These are phyloP conservation scores for Campoplex capitator DNA, from an alignment of 2,888 invertebrate genomes.

Conservation along the genomic window DNA sequence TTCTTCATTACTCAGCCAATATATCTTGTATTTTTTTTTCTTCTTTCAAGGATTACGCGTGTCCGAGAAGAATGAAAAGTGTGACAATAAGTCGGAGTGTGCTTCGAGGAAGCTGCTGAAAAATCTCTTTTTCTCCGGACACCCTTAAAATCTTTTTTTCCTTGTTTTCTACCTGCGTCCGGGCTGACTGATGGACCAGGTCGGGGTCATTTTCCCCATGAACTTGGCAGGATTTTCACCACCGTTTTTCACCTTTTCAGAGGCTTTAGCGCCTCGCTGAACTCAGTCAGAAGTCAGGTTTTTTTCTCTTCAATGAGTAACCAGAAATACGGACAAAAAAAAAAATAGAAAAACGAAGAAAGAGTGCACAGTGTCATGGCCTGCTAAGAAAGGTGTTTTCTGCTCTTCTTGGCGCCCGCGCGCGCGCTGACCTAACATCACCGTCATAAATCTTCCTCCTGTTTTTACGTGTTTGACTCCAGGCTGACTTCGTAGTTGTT, in stretches of 20 bases:
- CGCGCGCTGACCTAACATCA: constrained; percentile 48
- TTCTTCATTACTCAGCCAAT: constrained; percentile 45
- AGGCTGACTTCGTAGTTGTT: constrained; percentile 75
- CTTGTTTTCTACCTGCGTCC: constrained; percentile 35
- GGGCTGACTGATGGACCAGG: constrained; percentile 31
- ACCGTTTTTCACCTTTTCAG: constrained; percentile 35
- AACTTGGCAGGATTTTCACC: constrained; percentile 44
- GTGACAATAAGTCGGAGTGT: constrained; percentile 36
- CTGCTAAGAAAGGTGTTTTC: constrained; percentile 73
- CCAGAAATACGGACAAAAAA: constrained; percentile 19
- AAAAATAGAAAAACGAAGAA: constrained; percentile 19
- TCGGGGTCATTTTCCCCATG: constrained; percentile 19
- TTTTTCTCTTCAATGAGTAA: constrained; percentile 39
- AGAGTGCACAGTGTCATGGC: constrained; percentile 71
- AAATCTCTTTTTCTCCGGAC: constrained; percentile 36
- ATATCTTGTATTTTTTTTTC: constrained; percentile 11
- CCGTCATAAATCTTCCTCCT: constrained; percentile 80
- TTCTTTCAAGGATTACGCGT: constrained; percentile 34
- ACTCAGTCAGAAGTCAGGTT: constrained; percentile 42
- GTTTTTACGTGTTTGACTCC: constrained; percentile 82
- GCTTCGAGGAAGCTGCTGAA: constrained; percentile 33
- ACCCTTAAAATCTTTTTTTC: constrained; percentile 35
- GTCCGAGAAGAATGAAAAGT: constrained; percentile 4
- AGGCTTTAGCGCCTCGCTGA: constrained; percentile 52
- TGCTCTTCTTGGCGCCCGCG: constrained; percentile 40